Conservation (phyloP, 2,113 vertebrate species). For the Arvicanthis niloticus region DNA sequence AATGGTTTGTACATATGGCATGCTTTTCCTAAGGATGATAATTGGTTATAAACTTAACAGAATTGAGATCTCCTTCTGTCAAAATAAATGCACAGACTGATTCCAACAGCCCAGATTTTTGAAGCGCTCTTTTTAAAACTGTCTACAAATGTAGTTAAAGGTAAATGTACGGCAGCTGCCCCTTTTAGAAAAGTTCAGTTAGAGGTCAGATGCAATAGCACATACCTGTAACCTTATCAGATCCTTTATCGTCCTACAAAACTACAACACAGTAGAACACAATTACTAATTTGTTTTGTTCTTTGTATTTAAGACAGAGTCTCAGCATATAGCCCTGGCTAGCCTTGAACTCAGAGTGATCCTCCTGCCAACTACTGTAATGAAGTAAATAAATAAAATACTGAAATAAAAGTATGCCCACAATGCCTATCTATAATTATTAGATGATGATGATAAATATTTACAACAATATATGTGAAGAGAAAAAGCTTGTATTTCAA, state of each 20-base stretch:
- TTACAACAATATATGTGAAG: neutral
- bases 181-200: neutral
- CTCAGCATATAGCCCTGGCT: neutral
- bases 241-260: neutral
- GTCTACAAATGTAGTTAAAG: slow-evolving; percentile 8
- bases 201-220: neutral
- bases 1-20: neutral
- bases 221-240: neutral
- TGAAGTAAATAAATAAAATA: too few species aligned
- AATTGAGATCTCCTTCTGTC: neutral
- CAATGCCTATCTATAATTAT: neutral
- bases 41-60: neutral
- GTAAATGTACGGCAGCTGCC: neutral
- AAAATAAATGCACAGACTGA: neutral
- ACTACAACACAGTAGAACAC: neutral
- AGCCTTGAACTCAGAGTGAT: neutral
- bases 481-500: neutral
- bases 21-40: neutral
- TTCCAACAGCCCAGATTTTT: neutral
- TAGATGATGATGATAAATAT: neutral
- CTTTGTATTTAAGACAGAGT: neutral
- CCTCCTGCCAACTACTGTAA: neutral
- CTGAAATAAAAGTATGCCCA: neutral
- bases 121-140: neutral
- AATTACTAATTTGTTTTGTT: neutral